A percentile compares a stretch with the other conserved stretches of the same genome.
These are phyloP conservation scores for Megastigmus dorsalis DNA, from an alignment of 2,888 invertebrate genomes.

Conservation along the genomic window DNA sequence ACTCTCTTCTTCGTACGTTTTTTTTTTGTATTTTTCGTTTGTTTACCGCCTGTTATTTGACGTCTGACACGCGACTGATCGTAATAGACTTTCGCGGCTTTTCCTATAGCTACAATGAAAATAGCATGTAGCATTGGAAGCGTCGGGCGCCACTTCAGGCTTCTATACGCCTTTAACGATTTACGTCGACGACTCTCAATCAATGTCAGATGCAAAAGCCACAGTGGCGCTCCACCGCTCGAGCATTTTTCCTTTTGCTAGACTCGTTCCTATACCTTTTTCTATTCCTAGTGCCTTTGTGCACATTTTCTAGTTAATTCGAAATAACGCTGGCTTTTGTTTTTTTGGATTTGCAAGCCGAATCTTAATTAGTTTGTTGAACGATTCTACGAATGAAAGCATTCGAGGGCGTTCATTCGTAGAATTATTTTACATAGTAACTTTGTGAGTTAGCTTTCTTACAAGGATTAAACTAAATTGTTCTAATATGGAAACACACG, in stretches of 20 bases:
- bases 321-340: no score
- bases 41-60: slow-evolving; percentile 11
- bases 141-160: not conserved
- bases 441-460: no score
- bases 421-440: no score
- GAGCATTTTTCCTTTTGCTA: not conserved
- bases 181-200: slow-evolving; percentile 37
- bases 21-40: not conserved
- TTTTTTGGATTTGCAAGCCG: no score
- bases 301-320: no score
- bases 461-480: no score
- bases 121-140: slow-evolving; percentile 30
- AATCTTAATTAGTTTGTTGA: no score
- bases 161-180: slow-evolving; percentile 40
- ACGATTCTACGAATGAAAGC: no score
- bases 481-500: no score
- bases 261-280: no score
- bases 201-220: slow-evolving; percentile 30
- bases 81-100: slow-evolving; percentile 46
- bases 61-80: slow-evolving; percentile 36
- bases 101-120: not conserved
- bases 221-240: not conserved
- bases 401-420: no score
- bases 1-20: not conserved
- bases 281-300: no score